Base-by-base conservation (phyloP, 23 tunicate genomes). In the Styela clava region DNA sequence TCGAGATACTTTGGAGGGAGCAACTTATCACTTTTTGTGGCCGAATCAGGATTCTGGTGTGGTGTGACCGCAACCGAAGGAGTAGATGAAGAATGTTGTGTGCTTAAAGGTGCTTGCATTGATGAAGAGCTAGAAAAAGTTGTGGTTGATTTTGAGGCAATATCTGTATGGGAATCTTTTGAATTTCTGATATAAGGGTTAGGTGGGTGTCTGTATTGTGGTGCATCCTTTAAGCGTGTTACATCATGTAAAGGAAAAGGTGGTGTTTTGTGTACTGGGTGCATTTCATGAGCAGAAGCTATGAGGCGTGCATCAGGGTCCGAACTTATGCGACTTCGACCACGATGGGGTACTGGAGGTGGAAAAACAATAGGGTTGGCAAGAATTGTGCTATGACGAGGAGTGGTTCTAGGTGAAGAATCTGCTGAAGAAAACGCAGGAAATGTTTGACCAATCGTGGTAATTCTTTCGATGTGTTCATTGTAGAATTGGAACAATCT, bases 371-470 rank as follows among this genome's bases (percentile, higher is more conserved):
- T 26, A 19, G 81, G 81, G 65, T 26, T 33, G 81, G 24, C 37
- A 1, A 44, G 29, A 52, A 76, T 56, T 24, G 81, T 44, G 34
- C 89, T 85, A 31, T 69, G 79, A 26, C 97, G 86, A 1, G 97
- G 97, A 16, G 97, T 91, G 25, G 84, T 82, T 28, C 81, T 89
- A 28, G 97, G 97, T 27, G 97, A 91, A 2, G 97, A 79, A 34
- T 91, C 97, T 3, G 89, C 74, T 62, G 95, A 89, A 22, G 97
- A 85, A 69, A 86, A 86, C 35, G 84, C 52, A 25, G 87, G 89
- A n/a, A 79, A 78, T 1, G 83, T 83, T 52, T 88, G 82, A 1
- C 64, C 64, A 26, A 78, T 62, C 24, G 88, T 85, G 61, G 85
- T 85, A 0, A 91, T 34, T 29, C 90, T 74, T 63, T 91, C 97